phyloP scores from a whole-genome alignment of 2,113 vertebrate genomes.

The Holacanthus passer region DNA sequence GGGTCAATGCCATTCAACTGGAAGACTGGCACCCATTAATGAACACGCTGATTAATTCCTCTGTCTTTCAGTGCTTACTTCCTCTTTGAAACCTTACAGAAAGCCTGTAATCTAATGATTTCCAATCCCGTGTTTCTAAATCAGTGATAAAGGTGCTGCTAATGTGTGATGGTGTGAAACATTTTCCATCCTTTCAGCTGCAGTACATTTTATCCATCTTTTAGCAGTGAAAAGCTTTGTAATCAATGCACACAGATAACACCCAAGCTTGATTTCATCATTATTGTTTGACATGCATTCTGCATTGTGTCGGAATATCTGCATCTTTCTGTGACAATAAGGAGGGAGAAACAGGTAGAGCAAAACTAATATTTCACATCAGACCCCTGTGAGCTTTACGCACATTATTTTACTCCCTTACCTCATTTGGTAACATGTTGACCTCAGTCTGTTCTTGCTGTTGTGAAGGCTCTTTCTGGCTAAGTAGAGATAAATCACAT shows the following conservation, averaged over 20 bases:
- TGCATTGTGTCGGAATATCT: constrained; percentile 3
- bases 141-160: constrained; percentile 9
- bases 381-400: not conserved
- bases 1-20: constrained; percentile 37
- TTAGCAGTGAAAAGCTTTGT: constrained; percentile 6
- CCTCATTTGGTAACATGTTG: constrained; percentile 46
- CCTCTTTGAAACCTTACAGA: constrained; percentile 13
- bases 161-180: not conserved
- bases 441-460: constrained; percentile 38
- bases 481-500: constrained; percentile 36
- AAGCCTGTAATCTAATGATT: constrained; percentile 24
- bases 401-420: constrained; percentile 42
- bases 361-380: not conserved
- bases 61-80: constrained; percentile 18
- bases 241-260: constrained; percentile 24
- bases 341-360: not conserved
- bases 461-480: constrained; percentile 42
- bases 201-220: not conserved
- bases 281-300: not conserved
- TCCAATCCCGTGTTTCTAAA: not conserved
- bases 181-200: not conserved
- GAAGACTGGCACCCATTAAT: constrained; percentile 14
- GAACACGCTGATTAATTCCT: constrained; percentile 14
- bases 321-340: not conserved
- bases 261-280: constrained; percentile 13